phyloP scores from a whole-genome alignment of 1,140 invertebrate species.

The Euura saliciscinereae region DNA sequence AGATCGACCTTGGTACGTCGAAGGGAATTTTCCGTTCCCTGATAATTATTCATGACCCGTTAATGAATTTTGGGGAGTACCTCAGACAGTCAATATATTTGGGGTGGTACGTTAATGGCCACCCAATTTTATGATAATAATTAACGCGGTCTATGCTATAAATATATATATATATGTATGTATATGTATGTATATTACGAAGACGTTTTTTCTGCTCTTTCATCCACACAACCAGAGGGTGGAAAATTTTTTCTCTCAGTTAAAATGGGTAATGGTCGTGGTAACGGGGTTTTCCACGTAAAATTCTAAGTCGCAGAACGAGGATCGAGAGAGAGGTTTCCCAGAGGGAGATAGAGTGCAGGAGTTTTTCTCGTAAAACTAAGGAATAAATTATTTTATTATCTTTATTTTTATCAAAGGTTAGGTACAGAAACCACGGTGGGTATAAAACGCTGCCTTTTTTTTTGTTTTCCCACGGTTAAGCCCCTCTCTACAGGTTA shows the following conservation, averaged over 20 bases:
- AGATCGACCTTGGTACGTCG: not conserved
- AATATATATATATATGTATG: too few relatives aligned
- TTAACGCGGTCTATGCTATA: not conserved
- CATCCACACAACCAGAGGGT: not conserved
- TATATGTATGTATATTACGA: not conserved
- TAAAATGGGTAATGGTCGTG: too few relatives aligned
- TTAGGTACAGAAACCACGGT: not conserved
- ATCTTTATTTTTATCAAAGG: not conserved
- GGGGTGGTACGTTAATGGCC: not conserved
- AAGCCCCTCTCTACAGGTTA: not conserved
- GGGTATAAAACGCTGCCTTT: not conserved
- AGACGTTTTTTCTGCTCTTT: not conserved
- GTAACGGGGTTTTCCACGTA: too few relatives aligned
- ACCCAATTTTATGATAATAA: not conserved
- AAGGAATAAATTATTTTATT: not conserved
- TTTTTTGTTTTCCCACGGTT: not conserved
- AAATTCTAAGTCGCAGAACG: too few relatives aligned
- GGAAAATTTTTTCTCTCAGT: too few relatives aligned
- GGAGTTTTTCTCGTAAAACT: not conserved
- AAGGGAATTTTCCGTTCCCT: not conserved
- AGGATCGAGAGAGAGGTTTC: too few relatives aligned
- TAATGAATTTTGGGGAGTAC: not conserved
- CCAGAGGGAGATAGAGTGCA: too few relatives aligned
- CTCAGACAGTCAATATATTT: not conserved
- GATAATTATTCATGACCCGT: slow-evolving; percentile 1